A percentile compares a stretch with the other conserved stretches of the same genome.
phyloP scores from a whole-genome alignment of 2,113 vertebrate species.

The Oryzias celebensis region DNA sequence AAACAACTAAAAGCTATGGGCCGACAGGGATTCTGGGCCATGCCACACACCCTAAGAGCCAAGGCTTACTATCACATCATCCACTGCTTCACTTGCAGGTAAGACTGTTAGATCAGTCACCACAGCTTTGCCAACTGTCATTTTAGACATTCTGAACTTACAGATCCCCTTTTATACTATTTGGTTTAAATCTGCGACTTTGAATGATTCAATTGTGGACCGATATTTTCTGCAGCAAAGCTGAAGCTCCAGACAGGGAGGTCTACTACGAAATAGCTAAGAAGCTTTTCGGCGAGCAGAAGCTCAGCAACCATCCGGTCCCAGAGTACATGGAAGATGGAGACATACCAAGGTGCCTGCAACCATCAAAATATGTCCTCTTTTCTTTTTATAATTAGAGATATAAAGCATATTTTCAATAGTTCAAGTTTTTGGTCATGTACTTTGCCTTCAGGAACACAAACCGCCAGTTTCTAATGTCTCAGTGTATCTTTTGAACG shows the following conservation, averaged over 20 bases:
- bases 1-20: conserved; percentile 82
- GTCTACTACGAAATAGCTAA: conserved; percentile 70
- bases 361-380: too few relatives aligned
- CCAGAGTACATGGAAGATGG: conserved; percentile 83
- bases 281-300: conserved; percentile 76
- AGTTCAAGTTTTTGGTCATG: too few relatives aligned
- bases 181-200: background rate
- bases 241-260: conserved; percentile 69
- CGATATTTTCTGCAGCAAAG: conserved; percentile 35
- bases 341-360: conserved; percentile 77
- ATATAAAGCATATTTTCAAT: too few relatives aligned
- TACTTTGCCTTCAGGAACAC: too few relatives aligned
- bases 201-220: background rate
- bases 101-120: background rate
- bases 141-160: too few relatives aligned
- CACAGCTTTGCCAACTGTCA: too few relatives aligned
- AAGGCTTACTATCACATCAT: conserved; percentile 83
- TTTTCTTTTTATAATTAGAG: too few relatives aligned
- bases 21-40: conserved; percentile 81
- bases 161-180: background rate
- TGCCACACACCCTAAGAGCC: conserved; percentile 74
- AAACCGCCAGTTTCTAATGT: too few relatives aligned
- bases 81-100: conserved; percentile 76
- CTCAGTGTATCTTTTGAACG: too few relatives aligned
- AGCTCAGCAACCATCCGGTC: conserved; percentile 74